Evolutionary conservation across 2,797 vertebrate genomes (phyloP).

Genomic region (Somateria mollissima): DNA sequence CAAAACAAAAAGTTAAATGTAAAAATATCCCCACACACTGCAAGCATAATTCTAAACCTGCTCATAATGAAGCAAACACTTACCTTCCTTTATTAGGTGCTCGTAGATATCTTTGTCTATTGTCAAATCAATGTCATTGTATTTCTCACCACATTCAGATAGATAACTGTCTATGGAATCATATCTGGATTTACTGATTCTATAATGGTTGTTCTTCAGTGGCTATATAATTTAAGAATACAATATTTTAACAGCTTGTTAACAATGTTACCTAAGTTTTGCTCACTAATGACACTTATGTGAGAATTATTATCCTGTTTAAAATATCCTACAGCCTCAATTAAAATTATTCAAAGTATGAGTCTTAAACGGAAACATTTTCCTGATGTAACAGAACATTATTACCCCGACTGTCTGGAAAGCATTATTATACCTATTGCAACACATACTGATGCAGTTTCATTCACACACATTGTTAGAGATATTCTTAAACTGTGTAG

Average conservation of each 20-base stretch:
- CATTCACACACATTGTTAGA: not conserved
- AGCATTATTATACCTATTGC: not conserved
- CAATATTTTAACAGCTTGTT: slow-evolving; percentile 67
- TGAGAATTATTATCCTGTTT: slow-evolving; percentile 58
- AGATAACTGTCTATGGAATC: slow-evolving; percentile 99
- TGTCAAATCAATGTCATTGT: slow-evolving; percentile 96
- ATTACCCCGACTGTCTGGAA: not conserved
- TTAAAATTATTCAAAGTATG: not conserved
- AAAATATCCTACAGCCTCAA: not conserved
- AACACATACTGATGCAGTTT: not conserved
- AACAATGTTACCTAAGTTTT: slow-evolving; percentile 56
- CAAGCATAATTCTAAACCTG: slow-evolving; percentile 42
- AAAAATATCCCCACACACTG: slow-evolving; percentile 44
- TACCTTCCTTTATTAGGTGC: slow-evolving; percentile 91
- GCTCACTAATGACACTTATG: slow-evolving; percentile 54
- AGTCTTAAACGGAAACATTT: not conserved
- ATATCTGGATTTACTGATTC: slow-evolving; percentile 97
- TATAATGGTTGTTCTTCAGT: slow-evolving; percentile 92
- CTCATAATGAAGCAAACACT: slow-evolving; percentile 47
- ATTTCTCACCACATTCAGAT: slow-evolving; percentile 94
- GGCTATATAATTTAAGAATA: slow-evolving; percentile 86
- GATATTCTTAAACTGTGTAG: not conserved
- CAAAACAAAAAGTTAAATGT: not conserved
- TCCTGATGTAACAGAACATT: not conserved
- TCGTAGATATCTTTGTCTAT: slow-evolving; percentile 93